phyloP scores from a whole-genome alignment of 2,888 invertebrate species.

The Drosophila eohydei region DNA sequence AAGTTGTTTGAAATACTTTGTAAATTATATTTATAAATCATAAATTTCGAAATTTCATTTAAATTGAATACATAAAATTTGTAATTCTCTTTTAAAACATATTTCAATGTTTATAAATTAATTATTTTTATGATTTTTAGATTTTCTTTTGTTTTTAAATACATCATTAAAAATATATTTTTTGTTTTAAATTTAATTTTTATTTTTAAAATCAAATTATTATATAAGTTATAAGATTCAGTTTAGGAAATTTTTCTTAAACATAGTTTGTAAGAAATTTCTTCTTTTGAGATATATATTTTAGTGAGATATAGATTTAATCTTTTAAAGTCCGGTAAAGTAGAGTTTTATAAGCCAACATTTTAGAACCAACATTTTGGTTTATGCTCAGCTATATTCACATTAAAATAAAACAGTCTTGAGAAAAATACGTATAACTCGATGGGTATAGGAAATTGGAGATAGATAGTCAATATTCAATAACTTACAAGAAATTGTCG shows the following conservation, averaged over 20 bases:
- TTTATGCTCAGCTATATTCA: conserved; percentile 31
- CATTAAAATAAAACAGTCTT: conserved; percentile 56
- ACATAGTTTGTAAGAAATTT: background rate
- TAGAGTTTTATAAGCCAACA: conserved; percentile 18
- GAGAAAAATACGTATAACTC: conserved; percentile 26
- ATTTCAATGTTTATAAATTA: conserved; percentile 18
- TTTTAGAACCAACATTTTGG: conserved; percentile 18
- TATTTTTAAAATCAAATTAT: background rate
- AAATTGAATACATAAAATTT: background rate
- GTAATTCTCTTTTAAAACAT: background rate
- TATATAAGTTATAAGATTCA: background rate
- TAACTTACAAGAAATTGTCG: conserved; percentile 85
- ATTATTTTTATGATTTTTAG: background rate
- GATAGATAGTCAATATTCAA: conserved; percentile 22
- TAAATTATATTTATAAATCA: background rate
- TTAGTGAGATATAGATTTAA: background rate
- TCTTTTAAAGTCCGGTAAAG: conserved; percentile 4
- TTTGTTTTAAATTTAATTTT: background rate
- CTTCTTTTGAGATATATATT: no score
- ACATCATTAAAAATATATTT: background rate
- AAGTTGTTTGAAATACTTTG: background rate
- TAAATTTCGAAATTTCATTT: background rate
- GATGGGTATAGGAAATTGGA: conserved; percentile 19
- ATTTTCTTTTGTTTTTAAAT: no score
- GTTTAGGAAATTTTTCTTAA: background rate